phyloP scores from a whole-genome alignment of 2,888 invertebrate species.

The Xylota segnis region DNA sequence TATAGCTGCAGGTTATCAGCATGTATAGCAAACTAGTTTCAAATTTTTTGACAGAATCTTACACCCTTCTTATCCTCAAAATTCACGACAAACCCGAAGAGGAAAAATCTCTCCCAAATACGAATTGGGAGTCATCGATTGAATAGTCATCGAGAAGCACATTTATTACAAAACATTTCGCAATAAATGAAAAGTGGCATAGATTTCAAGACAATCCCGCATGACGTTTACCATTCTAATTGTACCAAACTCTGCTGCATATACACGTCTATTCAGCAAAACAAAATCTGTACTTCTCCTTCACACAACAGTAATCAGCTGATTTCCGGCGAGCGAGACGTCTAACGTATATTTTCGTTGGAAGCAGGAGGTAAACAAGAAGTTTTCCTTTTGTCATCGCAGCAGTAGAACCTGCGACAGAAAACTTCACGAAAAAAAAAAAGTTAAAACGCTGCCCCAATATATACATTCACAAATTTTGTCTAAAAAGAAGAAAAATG shows the following conservation, averaged over 20 bases:
- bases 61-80: no score
- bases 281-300: slow-evolving; percentile 52
- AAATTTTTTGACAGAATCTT: no score
- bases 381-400: slow-evolving; percentile 75
- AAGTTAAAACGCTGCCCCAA: slow-evolving; percentile 57
- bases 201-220: slow-evolving; percentile 10
- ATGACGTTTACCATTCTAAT: slow-evolving; percentile 38
- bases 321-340: slow-evolving; percentile 76
- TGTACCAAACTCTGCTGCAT: slow-evolving; percentile 46
- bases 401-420: slow-evolving; percentile 65
- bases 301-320: slow-evolving; percentile 74
- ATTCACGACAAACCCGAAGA: no score
- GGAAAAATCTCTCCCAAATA: no score
- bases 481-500: slow-evolving; percentile 61
- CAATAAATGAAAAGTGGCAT: slow-evolving; percentile 3
- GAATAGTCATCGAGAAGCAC: neutral
- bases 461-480: slow-evolving; percentile 51
- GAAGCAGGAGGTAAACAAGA: slow-evolving; percentile 77
- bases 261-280: slow-evolving; percentile 65
- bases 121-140: no score
- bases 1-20: no score
- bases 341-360: slow-evolving; percentile 66
- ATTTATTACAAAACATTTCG: slow-evolving; percentile 33
- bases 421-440: slow-evolving; percentile 66
- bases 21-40: no score